Percentiles rank a stretch among this genome's conserved stretches.
Conservation (phyloP, 1,140 invertebrate species). For the Lepidurus packardi region DNA sequence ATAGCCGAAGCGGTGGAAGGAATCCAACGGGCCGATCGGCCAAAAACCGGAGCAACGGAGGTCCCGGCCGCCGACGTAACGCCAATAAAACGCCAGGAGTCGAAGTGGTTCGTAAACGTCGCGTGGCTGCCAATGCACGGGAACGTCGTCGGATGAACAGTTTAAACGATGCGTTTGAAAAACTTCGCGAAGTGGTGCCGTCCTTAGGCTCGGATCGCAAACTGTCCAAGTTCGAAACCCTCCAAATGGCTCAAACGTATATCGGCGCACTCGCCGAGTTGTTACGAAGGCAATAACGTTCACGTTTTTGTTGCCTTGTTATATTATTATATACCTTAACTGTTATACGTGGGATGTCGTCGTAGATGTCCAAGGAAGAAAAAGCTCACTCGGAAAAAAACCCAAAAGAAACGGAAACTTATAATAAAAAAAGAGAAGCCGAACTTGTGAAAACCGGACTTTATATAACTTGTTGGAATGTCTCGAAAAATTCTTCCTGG, state of each 20-base stretch:
- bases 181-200: slow-evolving; percentile 80
- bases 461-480: neutral
- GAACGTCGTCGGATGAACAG: slow-evolving; percentile 91
- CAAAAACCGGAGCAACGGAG: slow-evolving; percentile 26
- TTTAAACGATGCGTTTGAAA: slow-evolving; percentile 87
- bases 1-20: neutral
- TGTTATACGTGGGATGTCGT: neutral
- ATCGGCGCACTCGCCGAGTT: slow-evolving; percentile 83
- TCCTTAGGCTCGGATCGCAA: slow-evolving; percentile 83
- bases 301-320: neutral
- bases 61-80: slow-evolving; percentile 14
- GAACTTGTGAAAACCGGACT: neutral
- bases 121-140: slow-evolving; percentile 85
- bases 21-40: neutral
- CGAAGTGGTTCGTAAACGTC: slow-evolving; percentile 65
- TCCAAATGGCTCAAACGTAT: slow-evolving; percentile 96
- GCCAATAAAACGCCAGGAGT: slow-evolving; percentile 31
- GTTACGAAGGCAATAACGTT: slow-evolving; percentile 48
- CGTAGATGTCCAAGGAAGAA: neutral
- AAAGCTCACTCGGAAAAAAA: neutral
- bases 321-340: neutral
- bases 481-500: neutral
- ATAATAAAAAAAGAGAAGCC: neutral
- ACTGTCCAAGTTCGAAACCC: slow-evolving; percentile 91
- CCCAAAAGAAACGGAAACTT: neutral